Base-by-base conservation (phyloP, 2,797 vertebrate species). In the Cheirogaleus major region DNA sequence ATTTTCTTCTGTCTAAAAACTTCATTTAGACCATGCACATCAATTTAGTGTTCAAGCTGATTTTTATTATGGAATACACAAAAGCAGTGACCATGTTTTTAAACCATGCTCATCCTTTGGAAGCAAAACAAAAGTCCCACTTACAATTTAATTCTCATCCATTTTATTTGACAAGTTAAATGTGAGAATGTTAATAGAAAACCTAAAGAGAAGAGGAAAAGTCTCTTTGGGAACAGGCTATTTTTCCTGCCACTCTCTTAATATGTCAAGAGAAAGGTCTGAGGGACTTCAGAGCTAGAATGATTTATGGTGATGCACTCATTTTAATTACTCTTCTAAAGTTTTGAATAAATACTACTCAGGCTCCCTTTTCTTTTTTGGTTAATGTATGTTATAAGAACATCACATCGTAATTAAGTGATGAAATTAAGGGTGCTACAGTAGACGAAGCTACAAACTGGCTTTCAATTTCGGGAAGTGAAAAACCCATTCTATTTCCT, bases 71-170 rank as follows among this genome's bases (percentile, higher is more conserved):
- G 96, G 89, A 97, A 96, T 97, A 91, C 95, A 57, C 78, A 96
- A 98, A 98, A 94, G 48, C 91, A 89, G 70, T 93, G 84, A 97
- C 91, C 1, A 0, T 0, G 0, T 95, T 98, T 98, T 98, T 96
- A 98, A 98, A 97, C 93, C 87, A 98, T 97, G 83, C 84, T 98
- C 96, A 98, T 98, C 96, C 91, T 98, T 97, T 95, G 97, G 86
- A 73, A 93, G 86, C 90, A 92, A 97, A 38, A 14, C 45, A 12
- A 63, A 96, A 97, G 75, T 55, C 76, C 97, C 92, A 95, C 98
- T 98, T 98, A 96, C 93, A 96, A 92, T 98, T 98, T 98, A 97
- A 98, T 98, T 97, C 90, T 97, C 97, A 98, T 96, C 95, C n/a
- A 85, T 98, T 97, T 98, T 94, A 96, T 91, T 96, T 98, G 95